Percentiles rank a stretch among this genome's conserved stretches.
phyloP scores from a whole-genome alignment of 2,888 invertebrate genomes.

The Pandemis corylana region DNA sequence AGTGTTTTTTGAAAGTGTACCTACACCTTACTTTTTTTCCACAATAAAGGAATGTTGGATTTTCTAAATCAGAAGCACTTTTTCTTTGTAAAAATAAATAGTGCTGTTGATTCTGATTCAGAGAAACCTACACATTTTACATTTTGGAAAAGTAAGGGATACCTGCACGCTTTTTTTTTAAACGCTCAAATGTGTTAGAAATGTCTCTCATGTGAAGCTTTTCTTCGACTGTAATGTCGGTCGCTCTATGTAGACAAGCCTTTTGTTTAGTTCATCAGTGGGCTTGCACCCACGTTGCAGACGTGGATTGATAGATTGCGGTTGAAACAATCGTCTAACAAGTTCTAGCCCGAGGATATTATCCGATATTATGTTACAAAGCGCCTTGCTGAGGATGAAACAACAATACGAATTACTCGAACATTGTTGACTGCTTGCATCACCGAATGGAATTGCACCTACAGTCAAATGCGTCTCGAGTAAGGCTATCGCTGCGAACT shows the following conservation, averaged over 20 bases:
- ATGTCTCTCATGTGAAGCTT: background rate
- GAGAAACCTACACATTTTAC: no score
- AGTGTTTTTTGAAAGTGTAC: no score
- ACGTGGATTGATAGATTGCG: constrained; percentile 40
- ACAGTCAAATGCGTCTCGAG: background rate
- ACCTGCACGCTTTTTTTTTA: no score
- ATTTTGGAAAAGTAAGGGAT: no score
- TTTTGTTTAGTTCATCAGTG: constrained; percentile 29
- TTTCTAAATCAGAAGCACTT: no score
- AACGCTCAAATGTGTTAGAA: no score
- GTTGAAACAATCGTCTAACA: constrained; percentile 52
- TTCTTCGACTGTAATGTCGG: background rate
- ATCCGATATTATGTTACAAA: constrained; percentile 40
- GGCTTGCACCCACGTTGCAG: constrained; percentile 41
- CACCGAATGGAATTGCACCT: constrained; percentile 22
- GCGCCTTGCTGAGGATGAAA: constrained; percentile 36
- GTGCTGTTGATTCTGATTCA: no score
- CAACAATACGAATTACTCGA: constrained; percentile 47
- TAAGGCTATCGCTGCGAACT: no score
- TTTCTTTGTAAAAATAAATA: no score
- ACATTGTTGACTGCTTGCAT: constrained; percentile 45
- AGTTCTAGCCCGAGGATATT: constrained; percentile 48
- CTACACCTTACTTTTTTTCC: no score
- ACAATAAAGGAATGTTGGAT: no score
- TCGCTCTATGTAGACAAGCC: constrained; percentile 3